Base-by-base conservation (phyloP, 2,113 vertebrate genomes). In the Tichodroma muraria region DNA sequence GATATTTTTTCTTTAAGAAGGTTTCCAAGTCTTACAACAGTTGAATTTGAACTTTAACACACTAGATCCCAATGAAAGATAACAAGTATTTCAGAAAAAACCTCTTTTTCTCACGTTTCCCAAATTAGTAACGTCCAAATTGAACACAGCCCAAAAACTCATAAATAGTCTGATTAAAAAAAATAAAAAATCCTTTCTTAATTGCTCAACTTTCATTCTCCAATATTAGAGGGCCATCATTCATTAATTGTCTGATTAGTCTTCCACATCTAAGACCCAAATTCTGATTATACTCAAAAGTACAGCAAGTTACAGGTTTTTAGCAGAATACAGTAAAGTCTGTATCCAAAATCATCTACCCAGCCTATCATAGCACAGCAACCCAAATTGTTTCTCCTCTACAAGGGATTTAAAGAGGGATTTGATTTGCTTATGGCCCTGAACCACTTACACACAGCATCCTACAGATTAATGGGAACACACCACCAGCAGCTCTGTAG, bases 61-160 rank as follows among this genome's bases (percentile, higher is more conserved):
- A 42, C 61, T 5, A 81, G 86, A 94, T 97, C 49, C 50, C 89
- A 72, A 45, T 15, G 83, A 78, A 86, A 89, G 69, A 94, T 93
- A 95, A 81, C 3, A 37, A 90, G 69, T 68, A 72, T 86, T 89
- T 88, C 90, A 86, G 89, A 42, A 90, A 76, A 82, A 65, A 13
- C 3, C 52, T 94, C 65, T 49, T 94, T 97, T 96, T 97, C 96
- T 97, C 96, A 96, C 12, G 83, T 96, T 88, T 94, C 95, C 91
- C 77, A 87, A 90, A 90, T 96, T 96, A 96, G 95, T 64, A 96
- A 94, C 83, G 84, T 94, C 52, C 77, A 93, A 66, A 90, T 6
- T 71, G 90, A 93, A 81, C 65, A n/a, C 40, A 81, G 49, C 44
- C 90, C 86, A 75, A 85, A 72, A 76, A 71, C n/a, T 75, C 94